Conservation (phyloP, 2,797 vertebrate species). For the Tarsius wallacei region DNA sequence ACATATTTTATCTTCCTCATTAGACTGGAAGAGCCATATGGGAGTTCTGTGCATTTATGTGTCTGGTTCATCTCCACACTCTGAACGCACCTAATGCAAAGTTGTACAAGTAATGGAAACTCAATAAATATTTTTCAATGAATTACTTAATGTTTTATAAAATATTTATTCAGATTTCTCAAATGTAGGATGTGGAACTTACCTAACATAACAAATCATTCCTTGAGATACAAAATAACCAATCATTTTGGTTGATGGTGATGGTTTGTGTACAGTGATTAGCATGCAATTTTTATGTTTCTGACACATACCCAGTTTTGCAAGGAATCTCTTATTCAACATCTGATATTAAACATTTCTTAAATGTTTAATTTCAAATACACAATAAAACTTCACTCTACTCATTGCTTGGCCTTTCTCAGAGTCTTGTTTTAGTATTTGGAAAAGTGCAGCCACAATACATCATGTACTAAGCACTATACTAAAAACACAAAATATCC, state of each 20-base stretch:
- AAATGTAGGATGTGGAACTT: not conserved
- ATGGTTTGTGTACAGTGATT: not conserved
- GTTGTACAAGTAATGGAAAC: not conserved
- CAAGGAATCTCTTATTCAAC: not conserved
- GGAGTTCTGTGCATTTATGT: not conserved
- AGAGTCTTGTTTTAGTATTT: not conserved
- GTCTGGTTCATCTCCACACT: not conserved
- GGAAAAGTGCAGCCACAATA: not conserved
- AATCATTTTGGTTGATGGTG: not conserved
- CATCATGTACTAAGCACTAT: not conserved
- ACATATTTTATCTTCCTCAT: not conserved
- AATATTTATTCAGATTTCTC: constrained; percentile 41
- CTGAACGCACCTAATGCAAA: not conserved
- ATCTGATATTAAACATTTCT: not conserved
- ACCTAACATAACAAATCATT: not conserved
- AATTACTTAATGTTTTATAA: not conserved
- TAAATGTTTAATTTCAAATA: not conserved
- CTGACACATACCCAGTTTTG: not conserved
- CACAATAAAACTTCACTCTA: not conserved
- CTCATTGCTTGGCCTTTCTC: not conserved
- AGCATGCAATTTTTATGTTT: constrained; percentile 20
- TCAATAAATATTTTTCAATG: not conserved
- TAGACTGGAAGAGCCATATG: not conserved
- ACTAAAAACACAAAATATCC: not conserved
- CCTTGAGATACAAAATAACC: not conserved